Evolutionary conservation across 2,888 invertebrate genomes (phyloP).

Genomic region (Frankliniella fusca): DNA sequence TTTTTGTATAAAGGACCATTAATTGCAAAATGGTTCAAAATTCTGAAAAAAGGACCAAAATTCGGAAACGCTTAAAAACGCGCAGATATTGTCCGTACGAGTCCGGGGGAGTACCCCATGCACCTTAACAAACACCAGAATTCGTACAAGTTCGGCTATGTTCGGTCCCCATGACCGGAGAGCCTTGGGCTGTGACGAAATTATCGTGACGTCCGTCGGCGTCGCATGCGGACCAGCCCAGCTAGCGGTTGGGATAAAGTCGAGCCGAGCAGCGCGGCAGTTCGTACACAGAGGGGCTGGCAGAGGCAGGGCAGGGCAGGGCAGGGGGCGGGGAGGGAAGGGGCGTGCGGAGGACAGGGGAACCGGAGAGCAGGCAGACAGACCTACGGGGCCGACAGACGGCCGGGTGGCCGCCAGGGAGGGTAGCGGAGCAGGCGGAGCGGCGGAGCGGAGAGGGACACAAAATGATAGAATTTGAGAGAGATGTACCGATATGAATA

Average conservation of each 20-base stretch:
- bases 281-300: conserved; percentile 25
- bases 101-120: not conserved
- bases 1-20: not conserved
- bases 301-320: conserved; percentile 15
- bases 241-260: conserved; percentile 35
- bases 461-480: conserved; percentile 26
- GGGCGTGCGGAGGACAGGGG: not conserved
- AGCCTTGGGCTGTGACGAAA: conserved; percentile 41
- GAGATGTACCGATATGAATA: conserved; percentile 25
- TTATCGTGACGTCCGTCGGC: conserved; percentile 39
- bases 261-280: conserved; percentile 22
- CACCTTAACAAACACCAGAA: not conserved
- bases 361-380: conserved; percentile 21
- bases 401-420: conserved; percentile 24
- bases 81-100: not conserved
- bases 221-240: conserved; percentile 33
- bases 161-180: conserved; percentile 39
- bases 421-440: conserved; percentile 14
- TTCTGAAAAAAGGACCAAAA: not conserved
- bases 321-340: not conserved
- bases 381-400: conserved; percentile 23
- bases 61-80: not conserved
- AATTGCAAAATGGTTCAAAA: not conserved
- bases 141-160: conserved; percentile 34
- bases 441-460: conserved; percentile 9